phyloP scores from a whole-genome alignment of 2,888 invertebrate species.

The Pseudococcus jackbeardsleyi region DNA sequence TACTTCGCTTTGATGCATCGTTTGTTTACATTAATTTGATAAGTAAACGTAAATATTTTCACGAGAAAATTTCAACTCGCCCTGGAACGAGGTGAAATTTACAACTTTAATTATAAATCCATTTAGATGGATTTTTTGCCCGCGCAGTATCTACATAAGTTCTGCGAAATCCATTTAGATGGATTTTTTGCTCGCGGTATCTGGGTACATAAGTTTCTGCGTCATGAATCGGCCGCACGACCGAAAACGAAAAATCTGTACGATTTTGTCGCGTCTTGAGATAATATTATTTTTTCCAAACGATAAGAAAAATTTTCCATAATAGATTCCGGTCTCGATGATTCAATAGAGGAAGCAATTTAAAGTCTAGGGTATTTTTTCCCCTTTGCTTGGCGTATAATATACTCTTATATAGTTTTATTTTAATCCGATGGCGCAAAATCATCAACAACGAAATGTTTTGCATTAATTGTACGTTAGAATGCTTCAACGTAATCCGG shows the following conservation, averaged over 20 bases:
- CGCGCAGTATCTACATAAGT: too few species aligned
- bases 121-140: not conserved
- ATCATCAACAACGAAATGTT: constrained; percentile 37
- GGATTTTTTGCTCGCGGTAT: too few species aligned
- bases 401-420: not conserved
- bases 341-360: not conserved
- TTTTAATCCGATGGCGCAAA: not conserved
- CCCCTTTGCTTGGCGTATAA: not conserved
- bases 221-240: not conserved
- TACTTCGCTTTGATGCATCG: constrained; percentile 47
- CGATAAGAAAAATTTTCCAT: not conserved
- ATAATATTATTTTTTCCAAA: constrained; percentile 11
- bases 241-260: not conserved
- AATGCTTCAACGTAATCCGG: not conserved
- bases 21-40: constrained; percentile 41
- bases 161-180: not conserved
- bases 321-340: not conserved
- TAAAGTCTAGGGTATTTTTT: not conserved
- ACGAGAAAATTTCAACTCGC: not conserved
- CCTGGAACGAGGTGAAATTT: not conserved
- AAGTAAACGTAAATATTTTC: constrained; percentile 28
- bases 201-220: too few species aligned
- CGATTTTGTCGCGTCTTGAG: not conserved
- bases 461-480: constrained; percentile 41
- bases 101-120: constrained; percentile 39